These are phyloP conservation scores for Riptortus pedestris DNA, from an alignment of 1,140 invertebrate species.

Conservation along the genomic window DNA sequence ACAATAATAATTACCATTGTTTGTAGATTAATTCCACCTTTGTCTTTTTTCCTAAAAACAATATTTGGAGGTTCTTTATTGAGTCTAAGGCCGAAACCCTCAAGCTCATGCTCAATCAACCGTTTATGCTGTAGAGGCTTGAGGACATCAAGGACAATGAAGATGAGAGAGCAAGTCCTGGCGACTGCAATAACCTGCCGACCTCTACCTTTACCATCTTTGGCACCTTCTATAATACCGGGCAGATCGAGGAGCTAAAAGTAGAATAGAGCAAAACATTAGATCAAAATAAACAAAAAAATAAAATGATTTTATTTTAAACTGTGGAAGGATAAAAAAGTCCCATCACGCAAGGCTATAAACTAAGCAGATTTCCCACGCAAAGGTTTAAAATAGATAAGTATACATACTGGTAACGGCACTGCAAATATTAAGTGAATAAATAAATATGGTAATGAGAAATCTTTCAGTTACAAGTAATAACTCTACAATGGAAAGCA, in stretches of 20 bases:
- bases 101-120: conserved; percentile 93
- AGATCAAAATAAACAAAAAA: too few species aligned
- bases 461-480: too few species aligned
- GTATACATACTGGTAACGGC: too few species aligned
- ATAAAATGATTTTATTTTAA: too few species aligned
- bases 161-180: conserved; percentile 93
- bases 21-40: conserved; percentile 87
- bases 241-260: conserved; percentile 89
- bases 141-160: conserved; percentile 94
- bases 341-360: too few species aligned
- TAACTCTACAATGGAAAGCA: too few species aligned
- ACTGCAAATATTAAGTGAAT: too few species aligned
- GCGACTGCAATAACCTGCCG: conserved; percentile 99
- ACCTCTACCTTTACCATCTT: conserved; percentile 96
- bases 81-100: conserved; percentile 93
- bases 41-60: conserved; percentile 92
- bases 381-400: too few species aligned
- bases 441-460: too few species aligned
- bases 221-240: conserved; percentile 99
- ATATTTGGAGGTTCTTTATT: conserved; percentile 98
- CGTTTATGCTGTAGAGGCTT: conserved; percentile 95
- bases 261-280: conserved; percentile 22
- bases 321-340: too few species aligned
- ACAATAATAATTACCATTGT: conserved; percentile 60
- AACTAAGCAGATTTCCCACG: too few species aligned